Evolutionary conservation across 1,140 invertebrate species (phyloP).

Genomic region (Argopecten irradians): DNA sequence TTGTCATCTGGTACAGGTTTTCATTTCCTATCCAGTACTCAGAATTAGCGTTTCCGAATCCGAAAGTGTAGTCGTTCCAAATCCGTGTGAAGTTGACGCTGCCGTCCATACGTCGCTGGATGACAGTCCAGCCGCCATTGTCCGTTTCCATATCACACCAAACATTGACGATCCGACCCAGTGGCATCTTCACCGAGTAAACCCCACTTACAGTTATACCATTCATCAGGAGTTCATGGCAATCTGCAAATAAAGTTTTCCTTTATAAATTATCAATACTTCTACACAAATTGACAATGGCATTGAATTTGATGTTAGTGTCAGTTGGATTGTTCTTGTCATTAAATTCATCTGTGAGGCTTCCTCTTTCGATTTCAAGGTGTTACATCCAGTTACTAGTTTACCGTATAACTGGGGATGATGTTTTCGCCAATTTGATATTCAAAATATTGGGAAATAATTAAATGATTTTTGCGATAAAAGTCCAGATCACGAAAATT

Average conservation of each 20-base stretch:
- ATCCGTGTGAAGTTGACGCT: conserved; percentile 90
- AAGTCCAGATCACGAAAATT: no score
- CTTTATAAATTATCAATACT: no score
- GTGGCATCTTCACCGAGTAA: conserved; percentile 86
- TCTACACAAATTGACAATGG: no score
- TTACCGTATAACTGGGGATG: no score
- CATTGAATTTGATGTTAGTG: background rate
- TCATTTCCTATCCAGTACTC: conserved; percentile 79
- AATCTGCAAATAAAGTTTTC: conserved; percentile 65
- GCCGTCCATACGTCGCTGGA: conserved; percentile 89
- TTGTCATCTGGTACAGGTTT: conserved; percentile 75
- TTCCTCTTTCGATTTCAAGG: no score
- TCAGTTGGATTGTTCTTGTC: no score
- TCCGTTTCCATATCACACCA: conserved; percentile 86
- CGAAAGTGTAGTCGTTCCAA: conserved; percentile 96
- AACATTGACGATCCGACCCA: conserved; percentile 82
- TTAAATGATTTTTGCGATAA: no score
- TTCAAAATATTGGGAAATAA: no score
- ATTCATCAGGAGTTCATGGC: conserved; percentile 64
- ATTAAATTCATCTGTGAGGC: no score
- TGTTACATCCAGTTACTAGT: no score
- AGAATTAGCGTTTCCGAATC: conserved; percentile 92
- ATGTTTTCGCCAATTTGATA: no score
- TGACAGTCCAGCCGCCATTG: conserved; percentile 91
- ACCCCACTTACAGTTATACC: conserved; percentile 77